Conservation (phyloP, 2,797 vertebrate species). For the Trachops cirrhosus region DNA sequence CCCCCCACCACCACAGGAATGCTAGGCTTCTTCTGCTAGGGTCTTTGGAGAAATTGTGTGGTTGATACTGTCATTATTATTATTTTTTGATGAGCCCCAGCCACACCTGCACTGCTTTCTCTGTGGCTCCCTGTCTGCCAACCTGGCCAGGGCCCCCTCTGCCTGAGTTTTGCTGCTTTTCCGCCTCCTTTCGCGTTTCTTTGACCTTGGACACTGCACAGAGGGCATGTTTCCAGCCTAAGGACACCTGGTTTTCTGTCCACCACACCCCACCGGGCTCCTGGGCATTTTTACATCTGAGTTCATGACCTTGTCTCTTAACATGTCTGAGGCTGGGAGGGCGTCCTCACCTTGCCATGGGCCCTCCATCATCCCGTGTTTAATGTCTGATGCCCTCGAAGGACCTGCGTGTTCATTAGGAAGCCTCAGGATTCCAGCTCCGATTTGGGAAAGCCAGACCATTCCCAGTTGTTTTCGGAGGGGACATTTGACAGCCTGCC, state of each 20-base stretch:
- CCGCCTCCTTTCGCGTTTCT: background rate
- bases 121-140: background rate
- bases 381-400: background rate
- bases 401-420: background rate
- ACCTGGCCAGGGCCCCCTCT: background rate
- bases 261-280: background rate
- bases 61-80: background rate
- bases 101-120: background rate
- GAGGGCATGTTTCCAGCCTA: background rate
- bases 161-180: background rate
- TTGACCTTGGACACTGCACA: background rate
- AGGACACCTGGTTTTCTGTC: background rate
- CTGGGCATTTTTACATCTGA: background rate
- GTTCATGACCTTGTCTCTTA: background rate
- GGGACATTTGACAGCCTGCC: background rate
- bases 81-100: too few relatives aligned
- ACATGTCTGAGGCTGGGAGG: background rate
- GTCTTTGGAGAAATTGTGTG: background rate
- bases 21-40: background rate
- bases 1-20: too few relatives aligned
- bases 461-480: background rate
- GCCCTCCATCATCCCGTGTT: background rate
- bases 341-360: accelerated
- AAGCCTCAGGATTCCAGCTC: background rate
- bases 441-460: accelerated